Evolutionary conservation across 1,140 invertebrate species (phyloP).

Genomic region (Mizuhopecten yessoensis): DNA sequence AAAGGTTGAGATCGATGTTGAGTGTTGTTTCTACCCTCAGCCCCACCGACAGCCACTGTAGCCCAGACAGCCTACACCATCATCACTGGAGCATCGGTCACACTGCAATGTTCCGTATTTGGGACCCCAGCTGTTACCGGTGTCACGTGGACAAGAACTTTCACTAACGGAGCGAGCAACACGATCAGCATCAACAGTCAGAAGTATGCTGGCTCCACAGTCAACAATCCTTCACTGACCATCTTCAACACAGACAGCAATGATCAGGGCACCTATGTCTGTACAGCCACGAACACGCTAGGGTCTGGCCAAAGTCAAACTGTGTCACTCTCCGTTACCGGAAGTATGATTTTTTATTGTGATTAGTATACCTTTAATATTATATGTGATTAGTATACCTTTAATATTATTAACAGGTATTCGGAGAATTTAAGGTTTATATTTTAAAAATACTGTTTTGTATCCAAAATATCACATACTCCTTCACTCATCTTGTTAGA

Average conservation of each 20-base stretch:
- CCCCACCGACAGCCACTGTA: conserved; percentile 43
- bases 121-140: conserved; percentile 52
- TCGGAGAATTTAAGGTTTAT: no score
- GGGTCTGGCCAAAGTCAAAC: neutral
- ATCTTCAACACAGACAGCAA: neutral
- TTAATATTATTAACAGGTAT: no score
- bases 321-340: neutral
- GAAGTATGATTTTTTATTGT: no score
- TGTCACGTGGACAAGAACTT: conserved; percentile 46
- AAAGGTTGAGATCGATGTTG: neutral
- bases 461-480: no score
- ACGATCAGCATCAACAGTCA: neutral
- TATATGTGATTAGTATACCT: no score
- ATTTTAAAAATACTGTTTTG: no score
- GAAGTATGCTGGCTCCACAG: neutral
- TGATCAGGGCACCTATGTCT: neutral
- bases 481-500: no score
- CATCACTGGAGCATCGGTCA: conserved; percentile 45
- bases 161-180: neutral
- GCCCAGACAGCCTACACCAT: conserved; percentile 29
- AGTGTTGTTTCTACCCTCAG: neutral
- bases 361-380: no score
- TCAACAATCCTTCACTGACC: neutral
- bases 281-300: neutral
- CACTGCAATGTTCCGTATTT: conserved; percentile 50